These are phyloP conservation scores for Oxyura jamaicensis DNA, from an alignment of 2,113 vertebrate species.

Conservation along the genomic window DNA sequence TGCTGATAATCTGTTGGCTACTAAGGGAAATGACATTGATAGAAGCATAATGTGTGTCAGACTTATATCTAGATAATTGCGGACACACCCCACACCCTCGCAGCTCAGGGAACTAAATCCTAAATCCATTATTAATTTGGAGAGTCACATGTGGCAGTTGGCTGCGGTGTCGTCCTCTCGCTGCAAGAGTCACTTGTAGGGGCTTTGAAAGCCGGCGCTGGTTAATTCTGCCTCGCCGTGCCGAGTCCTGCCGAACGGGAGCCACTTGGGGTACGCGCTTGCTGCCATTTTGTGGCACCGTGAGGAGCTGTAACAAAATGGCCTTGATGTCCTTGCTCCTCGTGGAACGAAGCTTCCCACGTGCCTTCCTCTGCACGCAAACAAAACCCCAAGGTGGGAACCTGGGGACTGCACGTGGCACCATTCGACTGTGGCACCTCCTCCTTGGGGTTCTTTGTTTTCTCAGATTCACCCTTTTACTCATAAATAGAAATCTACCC, in stretches of 20 bases:
- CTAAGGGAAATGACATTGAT: constrained; percentile 60
- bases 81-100: constrained; percentile 43
- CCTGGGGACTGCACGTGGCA: rapidly evolving
- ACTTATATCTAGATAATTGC: constrained; percentile 61
- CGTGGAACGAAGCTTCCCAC: neutral
- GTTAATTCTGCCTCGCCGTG: neutral
- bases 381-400: neutral
- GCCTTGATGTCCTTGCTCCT: neutral
- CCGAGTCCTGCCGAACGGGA: neutral
- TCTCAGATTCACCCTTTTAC: neutral
- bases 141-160: constrained; percentile 7
- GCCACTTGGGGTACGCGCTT: neutral
- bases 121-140: constrained; percentile 53
- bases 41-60: constrained; percentile 63
- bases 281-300: neutral
- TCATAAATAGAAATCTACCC: constrained; percentile 19
- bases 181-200: constrained; percentile 14
- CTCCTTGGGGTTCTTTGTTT: constrained; percentile 33
- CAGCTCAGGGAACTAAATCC: constrained; percentile 44
- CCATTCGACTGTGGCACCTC: neutral
- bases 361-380: neutral
- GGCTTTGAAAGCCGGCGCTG: neutral
- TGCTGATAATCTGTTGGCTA: constrained; percentile 69
- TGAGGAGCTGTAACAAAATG: constrained; percentile 37
- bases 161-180: neutral